phyloP scores from a whole-genome alignment of 2,888 invertebrate species.

The Cephus runcator region DNA sequence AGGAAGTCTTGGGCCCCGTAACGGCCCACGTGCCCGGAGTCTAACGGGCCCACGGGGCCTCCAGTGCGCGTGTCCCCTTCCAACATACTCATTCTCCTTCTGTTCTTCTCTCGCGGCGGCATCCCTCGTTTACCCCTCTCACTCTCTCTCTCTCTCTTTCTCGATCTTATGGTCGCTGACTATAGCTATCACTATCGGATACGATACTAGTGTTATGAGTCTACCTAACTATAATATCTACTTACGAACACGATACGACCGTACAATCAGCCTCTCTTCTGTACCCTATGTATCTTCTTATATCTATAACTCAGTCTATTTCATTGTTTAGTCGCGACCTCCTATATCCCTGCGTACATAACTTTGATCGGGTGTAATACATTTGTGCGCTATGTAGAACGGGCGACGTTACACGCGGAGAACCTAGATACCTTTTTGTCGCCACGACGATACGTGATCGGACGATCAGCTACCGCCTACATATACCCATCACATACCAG shows the following conservation, averaged over 20 bases:
- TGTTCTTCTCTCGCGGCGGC: background rate
- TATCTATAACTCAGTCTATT: background rate
- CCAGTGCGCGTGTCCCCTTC: background rate
- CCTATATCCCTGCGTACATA: background rate
- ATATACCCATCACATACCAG: background rate
- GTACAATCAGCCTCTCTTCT: background rate
- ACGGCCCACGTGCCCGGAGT: constrained; percentile 5
- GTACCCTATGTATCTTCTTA: background rate
- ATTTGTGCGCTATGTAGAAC: background rate
- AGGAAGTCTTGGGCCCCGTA: constrained; percentile 3
- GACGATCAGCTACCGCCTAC: background rate
- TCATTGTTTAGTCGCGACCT: background rate
- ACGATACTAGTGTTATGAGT: background rate
- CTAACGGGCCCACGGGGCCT: constrained; percentile 1
- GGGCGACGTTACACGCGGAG: background rate
- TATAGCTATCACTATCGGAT: background rate
- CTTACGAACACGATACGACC: background rate
- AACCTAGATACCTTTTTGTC: background rate
- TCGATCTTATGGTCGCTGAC: background rate
- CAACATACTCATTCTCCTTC: background rate
- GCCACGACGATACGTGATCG: background rate
- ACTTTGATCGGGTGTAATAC: background rate
- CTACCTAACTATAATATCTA: background rate
- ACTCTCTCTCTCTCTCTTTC: background rate
- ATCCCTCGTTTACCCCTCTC: background rate